phyloP scores from a whole-genome alignment of 2,888 invertebrate species.

The Philhelius pedissequus region DNA sequence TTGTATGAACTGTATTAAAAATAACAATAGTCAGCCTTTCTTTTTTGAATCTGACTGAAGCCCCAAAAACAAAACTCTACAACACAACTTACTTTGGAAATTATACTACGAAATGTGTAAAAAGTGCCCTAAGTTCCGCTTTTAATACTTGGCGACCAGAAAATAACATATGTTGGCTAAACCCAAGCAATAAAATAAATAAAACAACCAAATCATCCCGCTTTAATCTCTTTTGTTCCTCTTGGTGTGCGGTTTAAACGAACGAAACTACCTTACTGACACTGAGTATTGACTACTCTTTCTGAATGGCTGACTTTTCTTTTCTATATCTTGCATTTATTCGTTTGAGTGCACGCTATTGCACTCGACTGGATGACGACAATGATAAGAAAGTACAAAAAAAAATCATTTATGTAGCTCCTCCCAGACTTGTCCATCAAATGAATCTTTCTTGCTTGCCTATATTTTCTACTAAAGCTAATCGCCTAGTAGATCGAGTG shows the following conservation, averaged over 20 bases:
- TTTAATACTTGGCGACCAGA: slow-evolving; percentile 32
- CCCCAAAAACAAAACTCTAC: background rate
- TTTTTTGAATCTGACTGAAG: too few relatives aligned
- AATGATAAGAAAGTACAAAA: background rate
- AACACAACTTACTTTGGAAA: background rate
- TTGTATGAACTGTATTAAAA: too few relatives aligned
- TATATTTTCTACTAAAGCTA: background rate
- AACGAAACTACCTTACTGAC: background rate
- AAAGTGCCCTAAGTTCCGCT: slow-evolving; percentile 57
- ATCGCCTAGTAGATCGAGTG: slow-evolving; percentile 37
- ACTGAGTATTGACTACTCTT: background rate
- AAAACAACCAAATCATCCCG: background rate
- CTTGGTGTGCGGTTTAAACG: background rate
- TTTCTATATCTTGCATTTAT: background rate
- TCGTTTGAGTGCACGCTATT: background rate
- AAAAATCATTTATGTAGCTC: background rate
- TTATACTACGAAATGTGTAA: background rate
- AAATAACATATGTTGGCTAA: background rate
- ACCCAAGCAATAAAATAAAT: background rate
- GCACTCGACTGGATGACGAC: slow-evolving; percentile 6
- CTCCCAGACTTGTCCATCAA: background rate
- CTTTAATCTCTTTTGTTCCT: background rate
- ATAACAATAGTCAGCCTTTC: too few relatives aligned
- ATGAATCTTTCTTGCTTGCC: background rate
- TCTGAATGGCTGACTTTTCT: background rate